A percentile compares a stretch with the other conserved stretches of the same genome.
These are phyloP conservation scores for Tryphoninae sp. DNA, from an alignment of 2,888 invertebrate genomes.

Conservation along the genomic window DNA sequence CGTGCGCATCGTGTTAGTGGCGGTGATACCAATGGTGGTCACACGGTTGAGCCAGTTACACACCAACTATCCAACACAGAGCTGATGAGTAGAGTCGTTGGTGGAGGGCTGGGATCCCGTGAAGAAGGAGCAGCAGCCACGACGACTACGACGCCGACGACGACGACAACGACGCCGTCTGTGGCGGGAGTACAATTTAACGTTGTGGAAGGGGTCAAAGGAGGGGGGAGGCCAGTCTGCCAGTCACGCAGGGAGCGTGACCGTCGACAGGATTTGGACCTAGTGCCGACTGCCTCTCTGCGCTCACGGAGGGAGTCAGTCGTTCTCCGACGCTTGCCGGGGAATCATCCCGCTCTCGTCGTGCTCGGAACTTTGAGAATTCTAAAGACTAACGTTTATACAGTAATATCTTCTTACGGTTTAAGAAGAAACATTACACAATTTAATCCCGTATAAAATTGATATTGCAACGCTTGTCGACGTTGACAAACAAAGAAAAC, in stretches of 20 bases:
- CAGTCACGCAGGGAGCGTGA: constrained; percentile 76
- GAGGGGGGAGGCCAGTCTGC: constrained; percentile 67
- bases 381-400: constrained; percentile 1
- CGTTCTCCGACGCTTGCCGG: constrained; percentile 70
- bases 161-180: constrained; percentile 60
- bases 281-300: constrained; percentile 60
- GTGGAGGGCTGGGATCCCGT: constrained; percentile 49
- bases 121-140: constrained; percentile 54
- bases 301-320: constrained; percentile 69
- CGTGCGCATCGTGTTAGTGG: constrained; percentile 47
- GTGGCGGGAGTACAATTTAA: constrained; percentile 72
- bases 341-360: constrained; percentile 60
- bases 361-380: background rate
- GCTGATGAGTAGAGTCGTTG: constrained; percentile 34
- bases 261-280: constrained; percentile 72
- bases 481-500: background rate
- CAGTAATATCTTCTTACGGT: constrained; percentile 1
- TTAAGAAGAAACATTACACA: background rate
- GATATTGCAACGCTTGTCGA: background rate
- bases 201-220: constrained; percentile 66
- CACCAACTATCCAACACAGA: constrained; percentile 28
- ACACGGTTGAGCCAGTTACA: constrained; percentile 42
- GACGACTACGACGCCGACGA: constrained; percentile 32
- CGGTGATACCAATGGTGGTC: constrained; percentile 38
- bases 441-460: too few relatives aligned